A percentile compares a stretch with the other conserved stretches of the same genome.
phyloP scores from a whole-genome alignment of 64 coral and sea anemone genomes.

The Cladopsammia gracilis region DNA sequence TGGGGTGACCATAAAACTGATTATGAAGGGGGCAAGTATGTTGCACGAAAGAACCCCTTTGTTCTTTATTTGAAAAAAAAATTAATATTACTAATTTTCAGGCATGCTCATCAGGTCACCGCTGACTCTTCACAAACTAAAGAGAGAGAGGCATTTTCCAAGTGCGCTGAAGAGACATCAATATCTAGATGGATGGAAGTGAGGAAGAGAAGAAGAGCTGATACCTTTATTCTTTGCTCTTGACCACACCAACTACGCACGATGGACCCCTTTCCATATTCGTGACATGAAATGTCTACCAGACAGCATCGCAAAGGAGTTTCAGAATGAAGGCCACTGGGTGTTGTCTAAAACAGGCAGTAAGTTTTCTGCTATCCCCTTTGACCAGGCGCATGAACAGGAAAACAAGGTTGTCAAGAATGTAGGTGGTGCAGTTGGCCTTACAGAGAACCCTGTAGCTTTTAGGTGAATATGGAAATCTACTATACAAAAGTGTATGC shows the following conservation, averaged over 20 bases:
- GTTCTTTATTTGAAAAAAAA: neutral
- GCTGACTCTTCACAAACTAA: slow-evolving; percentile 43
- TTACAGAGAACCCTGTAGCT: slow-evolving; percentile 20
- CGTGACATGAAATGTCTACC: slow-evolving; percentile 43
- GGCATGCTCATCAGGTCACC: slow-evolving; percentile 59
- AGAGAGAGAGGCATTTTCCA: slow-evolving; percentile 41
- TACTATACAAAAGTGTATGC: neutral
- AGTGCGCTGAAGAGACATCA: slow-evolving; percentile 12
- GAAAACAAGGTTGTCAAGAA: too few species aligned
- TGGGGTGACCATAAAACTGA: neutral
- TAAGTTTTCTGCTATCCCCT: too few species aligned
- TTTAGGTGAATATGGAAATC: neutral
- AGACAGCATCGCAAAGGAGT: slow-evolving; percentile 1
- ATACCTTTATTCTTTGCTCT: slow-evolving; percentile 45
- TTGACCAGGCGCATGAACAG: too few species aligned
- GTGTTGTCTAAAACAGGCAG: too few species aligned
- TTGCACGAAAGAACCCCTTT: too few species aligned
- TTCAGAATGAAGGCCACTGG: too few species aligned
- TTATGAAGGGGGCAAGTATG: neutral
- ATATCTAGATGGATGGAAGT: slow-evolving; percentile 50
- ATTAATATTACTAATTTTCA: slow-evolving; percentile 36
- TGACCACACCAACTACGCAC: slow-evolving; percentile 50
- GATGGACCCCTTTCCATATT: slow-evolving; percentile 41
- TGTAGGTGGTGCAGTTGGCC: too few species aligned
- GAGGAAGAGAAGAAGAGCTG: neutral